Conservation (phyloP, 2,797 vertebrate genomes). For the Petrocephalus schoutedeni region DNA sequence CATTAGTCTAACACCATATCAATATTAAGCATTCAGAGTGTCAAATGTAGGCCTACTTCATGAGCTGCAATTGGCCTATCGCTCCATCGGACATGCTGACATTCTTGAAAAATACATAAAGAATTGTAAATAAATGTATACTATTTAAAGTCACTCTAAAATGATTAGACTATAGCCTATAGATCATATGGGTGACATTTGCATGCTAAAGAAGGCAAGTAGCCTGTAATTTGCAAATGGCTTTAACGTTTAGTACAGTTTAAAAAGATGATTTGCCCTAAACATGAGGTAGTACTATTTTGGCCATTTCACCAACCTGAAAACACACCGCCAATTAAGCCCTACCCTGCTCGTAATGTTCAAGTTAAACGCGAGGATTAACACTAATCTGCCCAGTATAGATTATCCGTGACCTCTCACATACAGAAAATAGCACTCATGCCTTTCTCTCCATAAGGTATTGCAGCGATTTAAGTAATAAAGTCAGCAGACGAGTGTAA, state of each 20-base stretch:
- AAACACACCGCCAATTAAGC: background rate
- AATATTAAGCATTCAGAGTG: background rate
- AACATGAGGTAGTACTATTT: background rate
- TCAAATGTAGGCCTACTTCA: background rate
- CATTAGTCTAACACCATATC: background rate
- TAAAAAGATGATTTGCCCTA: background rate
- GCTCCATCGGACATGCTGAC: background rate
- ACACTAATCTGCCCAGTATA: background rate
- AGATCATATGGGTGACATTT: background rate
- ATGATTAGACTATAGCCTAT: background rate
- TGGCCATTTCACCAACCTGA: background rate
- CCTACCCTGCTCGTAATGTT: background rate
- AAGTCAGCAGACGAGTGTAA: background rate
- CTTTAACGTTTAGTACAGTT: background rate
- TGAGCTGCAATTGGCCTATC: background rate
- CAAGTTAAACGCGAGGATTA: slow-evolving; percentile 11
- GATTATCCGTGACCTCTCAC: slow-evolving; percentile 14
- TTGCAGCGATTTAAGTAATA: background rate
- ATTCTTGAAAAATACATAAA: background rate
- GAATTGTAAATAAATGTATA: background rate
- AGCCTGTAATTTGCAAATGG: background rate
- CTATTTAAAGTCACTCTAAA: background rate
- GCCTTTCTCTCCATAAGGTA: background rate
- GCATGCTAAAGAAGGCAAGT: background rate
- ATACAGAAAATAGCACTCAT: background rate